These are phyloP conservation scores for Lemur catta DNA, from an alignment of 2,797 vertebrate species.

Conservation along the genomic window DNA sequence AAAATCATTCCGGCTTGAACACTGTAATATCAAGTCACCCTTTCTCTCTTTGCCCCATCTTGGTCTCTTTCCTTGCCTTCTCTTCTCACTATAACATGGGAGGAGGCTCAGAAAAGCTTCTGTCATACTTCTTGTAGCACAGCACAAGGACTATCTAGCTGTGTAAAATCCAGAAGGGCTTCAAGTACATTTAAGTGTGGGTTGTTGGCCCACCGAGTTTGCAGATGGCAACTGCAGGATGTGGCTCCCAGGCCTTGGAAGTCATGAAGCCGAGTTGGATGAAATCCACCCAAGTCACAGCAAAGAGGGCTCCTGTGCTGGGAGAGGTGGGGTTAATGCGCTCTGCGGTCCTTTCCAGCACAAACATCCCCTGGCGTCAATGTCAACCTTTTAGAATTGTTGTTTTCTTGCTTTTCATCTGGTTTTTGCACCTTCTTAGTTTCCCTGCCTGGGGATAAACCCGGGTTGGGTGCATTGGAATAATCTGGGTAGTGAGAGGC, in stretches of 20 bases:
- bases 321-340: background rate
- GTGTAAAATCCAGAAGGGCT: background rate
- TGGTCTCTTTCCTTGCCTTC: background rate
- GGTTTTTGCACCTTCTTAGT: background rate
- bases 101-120: background rate
- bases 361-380: background rate
- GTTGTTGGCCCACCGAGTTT: background rate
- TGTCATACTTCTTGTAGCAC: background rate
- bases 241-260: background rate
- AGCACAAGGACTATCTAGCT: background rate
- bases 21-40: background rate
- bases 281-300: background rate
- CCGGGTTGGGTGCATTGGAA: background rate
- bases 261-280: background rate
- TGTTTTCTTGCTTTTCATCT: background rate
- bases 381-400: background rate
- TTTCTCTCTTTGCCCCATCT: background rate
- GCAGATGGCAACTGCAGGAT: background rate
- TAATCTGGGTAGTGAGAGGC: slow-evolving; percentile 51
- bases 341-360: background rate
- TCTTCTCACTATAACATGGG: background rate
- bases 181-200: background rate
- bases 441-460: background rate
- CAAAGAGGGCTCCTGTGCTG: background rate
- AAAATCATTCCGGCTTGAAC: background rate